A percentile compares a stretch with the other conserved stretches of the same genome.
phyloP scores from a whole-genome alignment of 92 coral and sea anemone genomes.

The Pocillopora meandrina region DNA sequence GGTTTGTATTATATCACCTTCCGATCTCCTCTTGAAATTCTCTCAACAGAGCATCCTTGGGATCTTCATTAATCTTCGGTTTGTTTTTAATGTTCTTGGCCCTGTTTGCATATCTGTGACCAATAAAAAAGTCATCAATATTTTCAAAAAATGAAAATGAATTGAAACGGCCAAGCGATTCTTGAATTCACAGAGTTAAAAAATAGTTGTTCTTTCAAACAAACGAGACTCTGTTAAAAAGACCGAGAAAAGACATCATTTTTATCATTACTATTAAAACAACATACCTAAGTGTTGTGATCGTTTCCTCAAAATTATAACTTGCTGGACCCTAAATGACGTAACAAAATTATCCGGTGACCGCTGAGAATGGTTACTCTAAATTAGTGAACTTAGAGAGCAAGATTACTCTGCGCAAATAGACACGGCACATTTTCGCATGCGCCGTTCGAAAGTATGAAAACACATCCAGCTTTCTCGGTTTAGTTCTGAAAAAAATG shows the following conservation, averaged over 20 bases:
- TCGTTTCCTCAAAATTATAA: conserved; percentile 95
- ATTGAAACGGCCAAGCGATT: neutral
- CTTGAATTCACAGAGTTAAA: too few species aligned
- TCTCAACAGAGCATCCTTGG: conserved; percentile 95
- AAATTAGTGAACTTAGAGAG: too few species aligned
- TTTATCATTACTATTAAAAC: too few species aligned
- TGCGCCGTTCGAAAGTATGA: too few species aligned
- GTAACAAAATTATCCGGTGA: neutral
- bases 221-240: neutral
- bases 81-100: conserved; percentile 99
- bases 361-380: too few species aligned
- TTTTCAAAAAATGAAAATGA: neutral
- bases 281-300: conserved; percentile 86
- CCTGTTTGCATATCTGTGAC: conserved; percentile 89
- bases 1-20: conserved; percentile 42
- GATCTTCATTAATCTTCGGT: conserved; percentile 98
- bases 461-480: too few species aligned
- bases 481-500: too few species aligned
- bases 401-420: too few species aligned
- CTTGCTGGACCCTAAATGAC: conserved; percentile 93
- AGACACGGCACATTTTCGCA: too few species aligned
- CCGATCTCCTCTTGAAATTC: conserved; percentile 99
- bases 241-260: neutral
- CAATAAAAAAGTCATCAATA: neutral
- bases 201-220: neutral